These are phyloP conservation scores for Tupaia chinensis DNA, from an alignment of 2,113 vertebrate species.

Conservation along the genomic window DNA sequence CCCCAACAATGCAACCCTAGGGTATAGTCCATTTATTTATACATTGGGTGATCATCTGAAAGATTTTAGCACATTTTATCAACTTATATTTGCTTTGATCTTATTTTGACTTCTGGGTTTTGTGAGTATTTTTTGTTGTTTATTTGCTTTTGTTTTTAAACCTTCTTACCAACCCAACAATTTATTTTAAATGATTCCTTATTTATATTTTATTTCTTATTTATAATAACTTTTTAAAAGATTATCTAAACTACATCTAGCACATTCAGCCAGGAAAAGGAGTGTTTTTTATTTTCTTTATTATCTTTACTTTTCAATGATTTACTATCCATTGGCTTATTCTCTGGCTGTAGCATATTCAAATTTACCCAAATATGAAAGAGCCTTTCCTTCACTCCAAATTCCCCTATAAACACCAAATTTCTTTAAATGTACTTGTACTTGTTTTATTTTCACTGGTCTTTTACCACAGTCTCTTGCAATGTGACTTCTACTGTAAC, in stretches of 20 bases:
- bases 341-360: not conserved
- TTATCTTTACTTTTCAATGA: not conserved
- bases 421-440: not conserved
- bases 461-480: not conserved
- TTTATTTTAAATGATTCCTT: slow-evolving; percentile 39
- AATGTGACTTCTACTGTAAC: not conserved
- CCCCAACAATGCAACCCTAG: not conserved
- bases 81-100: not conserved
- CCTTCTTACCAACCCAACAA: not conserved
- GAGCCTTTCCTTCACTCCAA: not conserved
- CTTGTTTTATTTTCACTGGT: not conserved
- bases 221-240: not conserved
- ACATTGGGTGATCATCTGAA: not conserved
- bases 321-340: not conserved
- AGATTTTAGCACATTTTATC: not conserved
- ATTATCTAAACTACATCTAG: not conserved
- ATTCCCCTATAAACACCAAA: not conserved
- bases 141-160: not conserved
- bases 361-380: not conserved
- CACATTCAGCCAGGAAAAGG: not conserved
- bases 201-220: not conserved
- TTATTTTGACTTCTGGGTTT: not conserved
- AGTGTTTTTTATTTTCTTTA: not conserved
- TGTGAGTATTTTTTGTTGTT: not conserved
- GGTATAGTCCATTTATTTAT: not conserved